These are phyloP conservation scores for Leptinotarsa peninsularis DNA, from an alignment of 2,888 invertebrate genomes.

Conservation along the genomic window DNA sequence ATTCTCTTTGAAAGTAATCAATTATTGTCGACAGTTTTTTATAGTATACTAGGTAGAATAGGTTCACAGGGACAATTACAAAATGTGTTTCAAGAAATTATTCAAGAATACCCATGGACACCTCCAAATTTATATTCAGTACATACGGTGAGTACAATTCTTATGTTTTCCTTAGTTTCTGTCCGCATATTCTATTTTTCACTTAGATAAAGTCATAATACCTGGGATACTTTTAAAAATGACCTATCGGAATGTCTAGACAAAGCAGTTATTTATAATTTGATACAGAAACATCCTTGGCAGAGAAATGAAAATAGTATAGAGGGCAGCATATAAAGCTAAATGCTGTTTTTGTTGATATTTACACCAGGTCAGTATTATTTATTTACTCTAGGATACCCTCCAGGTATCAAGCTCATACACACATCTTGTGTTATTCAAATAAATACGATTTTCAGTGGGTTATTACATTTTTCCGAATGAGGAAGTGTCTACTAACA, in stretches of 20 bases:
- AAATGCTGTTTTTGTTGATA: background rate
- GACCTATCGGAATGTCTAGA: constrained; percentile 2
- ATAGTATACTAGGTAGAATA: constrained; percentile 2
- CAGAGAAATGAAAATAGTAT: background rate
- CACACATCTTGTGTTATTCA: background rate
- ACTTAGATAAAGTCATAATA: background rate
- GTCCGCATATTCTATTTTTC: background rate
- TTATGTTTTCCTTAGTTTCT: background rate
- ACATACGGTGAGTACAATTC: constrained; percentile 6
- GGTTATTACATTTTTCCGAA: background rate
- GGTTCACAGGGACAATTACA: constrained; percentile 15
- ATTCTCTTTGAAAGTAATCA: background rate
- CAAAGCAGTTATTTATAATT: constrained; percentile 17
- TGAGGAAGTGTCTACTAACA: background rate
- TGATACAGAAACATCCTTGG: constrained; percentile 6
- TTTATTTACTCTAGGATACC: constrained; percentile 2
- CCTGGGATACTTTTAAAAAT: background rate
- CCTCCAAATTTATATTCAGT: background rate
- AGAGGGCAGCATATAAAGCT: constrained; percentile 3
- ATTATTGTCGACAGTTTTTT: background rate
- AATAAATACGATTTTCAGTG: background rate
- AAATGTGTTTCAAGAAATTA: constrained; percentile 2
- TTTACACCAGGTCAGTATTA: constrained; percentile 5
- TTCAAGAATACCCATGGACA: background rate
- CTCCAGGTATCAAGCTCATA: background rate